Evolutionary conservation across 2,888 invertebrate genomes (phyloP).

Genomic region (Watsonalla binaria): DNA sequence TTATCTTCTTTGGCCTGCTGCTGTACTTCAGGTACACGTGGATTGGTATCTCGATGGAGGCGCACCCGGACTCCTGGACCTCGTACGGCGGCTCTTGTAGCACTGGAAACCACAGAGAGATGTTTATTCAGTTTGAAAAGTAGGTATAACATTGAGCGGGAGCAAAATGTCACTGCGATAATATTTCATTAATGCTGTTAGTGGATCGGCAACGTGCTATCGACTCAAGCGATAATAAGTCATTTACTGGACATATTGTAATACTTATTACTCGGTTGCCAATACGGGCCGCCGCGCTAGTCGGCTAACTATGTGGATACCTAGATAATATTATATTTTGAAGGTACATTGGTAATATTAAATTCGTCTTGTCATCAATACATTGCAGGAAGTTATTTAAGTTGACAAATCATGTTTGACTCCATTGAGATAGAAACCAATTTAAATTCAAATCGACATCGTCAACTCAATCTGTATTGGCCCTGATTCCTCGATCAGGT

Average conservation of each 20-base stretch:
- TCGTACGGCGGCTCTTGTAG: slow-evolving; percentile 75
- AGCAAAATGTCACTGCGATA: slow-evolving; percentile 37
- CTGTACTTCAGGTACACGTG: slow-evolving; percentile 70
- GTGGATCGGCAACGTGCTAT: slow-evolving; percentile 41
- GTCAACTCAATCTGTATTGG: background rate
- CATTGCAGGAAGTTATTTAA: background rate
- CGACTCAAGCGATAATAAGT: slow-evolving; percentile 42
- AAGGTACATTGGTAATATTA: too few species aligned
- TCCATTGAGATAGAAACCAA: background rate
- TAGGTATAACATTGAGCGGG: slow-evolving; percentile 19
- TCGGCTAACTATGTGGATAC: too few species aligned
- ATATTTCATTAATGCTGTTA: slow-evolving; percentile 15
- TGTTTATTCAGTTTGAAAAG: slow-evolving; percentile 28
- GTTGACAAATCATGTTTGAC: background rate
- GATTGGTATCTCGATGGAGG: slow-evolving; percentile 69
- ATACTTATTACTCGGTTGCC: background rate
- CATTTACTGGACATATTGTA: background rate
- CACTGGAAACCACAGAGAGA: slow-evolving; percentile 47
- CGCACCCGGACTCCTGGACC: slow-evolving; percentile 71
- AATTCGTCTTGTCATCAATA: background rate
- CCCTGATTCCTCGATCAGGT: background rate
- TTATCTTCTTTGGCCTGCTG: slow-evolving; percentile 63
- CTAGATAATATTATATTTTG: too few species aligned
- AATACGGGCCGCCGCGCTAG: too few species aligned
- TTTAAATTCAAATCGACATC: background rate